Base-by-base conservation (phyloP, 2,113 vertebrate species). In the Paedocypris sp. region DNA sequence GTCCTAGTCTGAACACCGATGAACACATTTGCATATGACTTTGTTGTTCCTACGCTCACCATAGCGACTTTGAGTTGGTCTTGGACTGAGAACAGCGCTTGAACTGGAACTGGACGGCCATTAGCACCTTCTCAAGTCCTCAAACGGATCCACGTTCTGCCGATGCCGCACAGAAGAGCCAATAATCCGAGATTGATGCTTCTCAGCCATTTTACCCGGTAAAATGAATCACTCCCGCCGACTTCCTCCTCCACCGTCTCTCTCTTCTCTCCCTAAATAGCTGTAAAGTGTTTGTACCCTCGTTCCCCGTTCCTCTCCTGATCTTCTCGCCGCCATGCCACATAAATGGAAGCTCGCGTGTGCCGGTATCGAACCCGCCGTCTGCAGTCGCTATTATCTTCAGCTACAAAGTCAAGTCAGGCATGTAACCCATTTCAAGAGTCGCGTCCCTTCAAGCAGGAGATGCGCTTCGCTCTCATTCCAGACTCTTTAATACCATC, bases 371-470 rank as follows among this genome's bases (percentile, higher is more conserved):
- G 71, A 77, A 68, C 69, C 67, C 48, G 57, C 61, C 58, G 70
- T 66, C 73, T 64, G 56, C 70, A 73, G 57, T 64, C 45, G 49
- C 69, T 68, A 70, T 74, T 74, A 76, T 74, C 64, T 72, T 59
- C 48, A 41, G 48, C 51, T 45, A 43, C 54, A 50, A 60, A 62
- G 57, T 26, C 60, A 69, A 72, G 64, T 72, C 66, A 68, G 64
- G 66, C 69, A 65, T 76, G 69, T 70, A 71, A 75, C 69, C 69
- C 48, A 69, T 72, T 75, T 72, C 29, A 67, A 64, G 73, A 69
- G 70, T 69, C 47, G 57, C 41, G 38, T 69, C 64, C 33, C 43
- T 39, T 70, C 70, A 72, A 57, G 45, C 28, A 43, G 56, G 25
- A 64, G 31, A 45, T 28, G 50, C 22, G 4, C 41, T 51, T 38